Evolutionary conservation across 1,140 invertebrate species (phyloP), one percentile per base, ranked within the genome.

Genomic region (Drosophila santomea): DNA sequence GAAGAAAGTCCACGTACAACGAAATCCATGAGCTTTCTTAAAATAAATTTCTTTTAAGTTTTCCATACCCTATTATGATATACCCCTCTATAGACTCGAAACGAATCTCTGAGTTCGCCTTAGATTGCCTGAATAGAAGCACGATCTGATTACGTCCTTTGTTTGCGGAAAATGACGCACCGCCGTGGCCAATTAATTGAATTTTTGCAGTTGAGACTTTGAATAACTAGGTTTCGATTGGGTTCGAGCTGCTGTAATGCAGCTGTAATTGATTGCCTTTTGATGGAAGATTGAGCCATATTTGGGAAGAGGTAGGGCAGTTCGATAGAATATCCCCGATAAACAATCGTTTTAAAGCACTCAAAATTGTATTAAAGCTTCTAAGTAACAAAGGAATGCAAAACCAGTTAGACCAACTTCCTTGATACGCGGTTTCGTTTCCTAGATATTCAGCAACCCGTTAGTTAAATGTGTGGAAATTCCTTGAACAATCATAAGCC

Each of bases 121-220:
- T 11, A 20, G 36, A 11, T 64, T 64, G 59, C 39, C 78, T 71
- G 69, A 85, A 85, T 75, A 78, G 75, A 82, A 86, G 59, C 78
- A 85, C 82, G 82, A 85, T 85, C 82, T 86, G 82, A 86, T 85
- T 86, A 75, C 64, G 41, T 43, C 51, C 77, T 81, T 81, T 80
- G 63, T 85, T 85, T 71, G 58, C 74, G 32, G 41, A 79, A 85
- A 86, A 78, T 78, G 81, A 85, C 82, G 74, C 78, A 85, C 69
- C 69, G 48, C 32, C 44, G 59, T 52, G 66, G 48, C 78, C 82
- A 78, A 80, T 86, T 86, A 81, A 85, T 85, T 71, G 74, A 78
- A 86, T 78, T 71, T 80, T 76, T 44, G 62, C 69, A 39, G 54
- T 52, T 28, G 20, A 38, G 62, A 62, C 54, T 67, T 56, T 78